Evolutionary conservation across 2,113 vertebrate species (phyloP).

Genomic region (Candoia aspera): DNA sequence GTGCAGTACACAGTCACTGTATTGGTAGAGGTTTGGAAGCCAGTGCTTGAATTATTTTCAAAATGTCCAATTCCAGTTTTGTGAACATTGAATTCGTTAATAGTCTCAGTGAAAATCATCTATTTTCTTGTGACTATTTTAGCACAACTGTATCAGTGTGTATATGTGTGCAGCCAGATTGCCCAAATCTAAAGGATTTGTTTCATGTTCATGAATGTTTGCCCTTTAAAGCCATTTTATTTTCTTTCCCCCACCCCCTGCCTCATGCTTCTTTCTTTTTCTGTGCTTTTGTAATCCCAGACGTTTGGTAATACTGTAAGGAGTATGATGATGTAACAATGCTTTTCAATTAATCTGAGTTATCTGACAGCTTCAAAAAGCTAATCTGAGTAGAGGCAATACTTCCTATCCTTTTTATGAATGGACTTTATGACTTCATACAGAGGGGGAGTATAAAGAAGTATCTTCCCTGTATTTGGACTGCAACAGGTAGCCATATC

Average conservation of each 20-base stretch:
- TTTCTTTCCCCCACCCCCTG: too few relatives aligned
- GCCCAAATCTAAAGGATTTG: neutral
- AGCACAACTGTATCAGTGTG: neutral
- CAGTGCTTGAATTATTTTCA: neutral
- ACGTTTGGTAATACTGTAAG: neutral
- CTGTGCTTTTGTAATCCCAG: neutral
- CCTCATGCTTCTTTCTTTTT: neutral
- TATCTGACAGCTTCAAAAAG: neutral
- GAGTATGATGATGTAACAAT: neutral
- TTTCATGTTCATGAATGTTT: neutral
- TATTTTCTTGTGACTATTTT: neutral
- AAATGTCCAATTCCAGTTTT: neutral
- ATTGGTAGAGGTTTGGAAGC: neutral
- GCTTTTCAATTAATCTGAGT: neutral
- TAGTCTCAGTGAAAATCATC: neutral
- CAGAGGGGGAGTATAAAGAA: neutral
- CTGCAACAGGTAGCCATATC: neutral
- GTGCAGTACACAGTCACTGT: neutral
- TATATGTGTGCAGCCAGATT: neutral
- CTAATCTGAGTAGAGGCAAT: neutral
- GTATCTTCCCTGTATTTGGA: neutral
- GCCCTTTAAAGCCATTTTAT: neutral
- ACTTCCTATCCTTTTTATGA: neutral
- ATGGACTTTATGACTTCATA: neutral
- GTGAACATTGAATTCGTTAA: too few relatives aligned